Conservation (phyloP, 2,888 invertebrate genomes). For the Sepiola atlantica region DNA sequence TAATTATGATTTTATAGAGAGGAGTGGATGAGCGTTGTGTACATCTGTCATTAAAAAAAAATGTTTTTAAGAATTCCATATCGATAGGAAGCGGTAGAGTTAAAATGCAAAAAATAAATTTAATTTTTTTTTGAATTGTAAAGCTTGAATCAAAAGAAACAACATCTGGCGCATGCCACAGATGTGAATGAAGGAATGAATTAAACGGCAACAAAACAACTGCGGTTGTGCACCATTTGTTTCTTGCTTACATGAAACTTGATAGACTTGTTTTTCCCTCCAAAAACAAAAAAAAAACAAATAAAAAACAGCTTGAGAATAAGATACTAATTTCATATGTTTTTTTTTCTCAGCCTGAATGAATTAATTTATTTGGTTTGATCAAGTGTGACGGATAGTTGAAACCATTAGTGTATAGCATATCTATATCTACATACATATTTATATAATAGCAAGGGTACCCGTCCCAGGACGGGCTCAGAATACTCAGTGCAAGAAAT, state of each 20-base stretch:
- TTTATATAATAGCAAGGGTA: too few species aligned
- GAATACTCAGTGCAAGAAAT: too few species aligned
- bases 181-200: not conserved
- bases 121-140: not conserved
- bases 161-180: not conserved
- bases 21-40: too few species aligned
- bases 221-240: not conserved
- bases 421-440: too few species aligned
- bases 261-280: not conserved
- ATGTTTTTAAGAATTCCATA: not conserved
- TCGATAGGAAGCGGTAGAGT: not conserved
- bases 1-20: too few species aligned
- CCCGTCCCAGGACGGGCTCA: too few species aligned
- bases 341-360: not conserved
- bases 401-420: too few species aligned
- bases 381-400: not conserved
- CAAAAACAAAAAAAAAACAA: not conserved
- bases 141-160: not conserved
- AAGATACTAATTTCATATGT: not conserved
- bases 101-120: not conserved
- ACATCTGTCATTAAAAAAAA: too few species aligned
- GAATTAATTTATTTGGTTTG: not conserved
- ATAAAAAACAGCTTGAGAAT: slow-evolving; percentile 32
- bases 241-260: not conserved
- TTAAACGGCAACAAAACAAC: not conserved